Evolutionary conservation across 2,113 vertebrate genomes (phyloP).

Genomic region (Triplophysa siluroides): DNA sequence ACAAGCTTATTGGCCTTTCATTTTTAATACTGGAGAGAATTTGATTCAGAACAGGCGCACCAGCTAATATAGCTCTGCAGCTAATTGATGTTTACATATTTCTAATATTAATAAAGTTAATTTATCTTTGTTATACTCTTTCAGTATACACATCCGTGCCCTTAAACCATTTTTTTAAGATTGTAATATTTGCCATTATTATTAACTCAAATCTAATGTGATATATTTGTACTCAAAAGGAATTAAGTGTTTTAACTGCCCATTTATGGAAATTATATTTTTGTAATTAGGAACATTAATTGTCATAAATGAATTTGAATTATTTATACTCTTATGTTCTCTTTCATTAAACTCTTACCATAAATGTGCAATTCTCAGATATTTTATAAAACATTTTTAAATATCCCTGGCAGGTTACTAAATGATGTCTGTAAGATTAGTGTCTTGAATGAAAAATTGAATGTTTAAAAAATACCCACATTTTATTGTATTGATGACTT

Average conservation of each 20-base stretch:
- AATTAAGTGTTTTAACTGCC: neutral
- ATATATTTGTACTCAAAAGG: constrained; percentile 22
- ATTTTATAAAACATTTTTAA: constrained; percentile 9
- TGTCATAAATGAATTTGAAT: constrained; percentile 6
- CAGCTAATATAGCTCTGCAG: constrained; percentile 28
- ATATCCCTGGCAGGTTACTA: neutral
- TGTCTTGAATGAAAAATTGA: neutral
- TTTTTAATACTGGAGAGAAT: neutral
- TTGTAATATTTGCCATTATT: neutral
- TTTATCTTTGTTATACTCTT: constrained; percentile 22
- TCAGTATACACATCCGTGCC: neutral
- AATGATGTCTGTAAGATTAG: constrained; percentile 15
- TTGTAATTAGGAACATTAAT: constrained; percentile 31
- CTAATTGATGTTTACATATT: constrained; percentile 39
- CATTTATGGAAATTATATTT: constrained; percentile 15
- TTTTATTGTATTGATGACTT: neutral
- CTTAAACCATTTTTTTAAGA: neutral
- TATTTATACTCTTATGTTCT: neutral
- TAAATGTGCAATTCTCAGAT: neutral
- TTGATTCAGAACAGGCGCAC: constrained; percentile 9
- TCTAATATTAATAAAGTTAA: constrained; percentile 18
- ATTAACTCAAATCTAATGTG: constrained; percentile 24
- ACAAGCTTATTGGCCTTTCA: neutral
- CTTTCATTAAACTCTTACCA: neutral
- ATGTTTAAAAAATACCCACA: neutral